phyloP scores from a whole-genome alignment of 2,113 vertebrate genomes.

The Caretta caretta region DNA sequence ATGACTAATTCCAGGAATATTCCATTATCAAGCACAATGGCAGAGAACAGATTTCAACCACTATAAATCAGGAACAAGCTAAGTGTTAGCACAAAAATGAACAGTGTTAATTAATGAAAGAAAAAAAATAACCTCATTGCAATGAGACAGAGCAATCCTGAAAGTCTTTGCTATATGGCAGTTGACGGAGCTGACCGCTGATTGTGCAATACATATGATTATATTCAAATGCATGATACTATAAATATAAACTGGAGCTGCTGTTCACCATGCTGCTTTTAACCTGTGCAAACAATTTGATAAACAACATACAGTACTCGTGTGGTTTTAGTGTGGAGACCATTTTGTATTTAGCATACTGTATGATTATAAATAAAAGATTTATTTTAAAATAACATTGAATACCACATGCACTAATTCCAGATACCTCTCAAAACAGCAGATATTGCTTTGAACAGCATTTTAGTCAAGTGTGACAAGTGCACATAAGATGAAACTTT shows the following conservation, averaged over 20 bases:
- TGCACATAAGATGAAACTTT: conserved; percentile 12
- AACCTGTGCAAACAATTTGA: neutral
- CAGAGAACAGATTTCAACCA: neutral
- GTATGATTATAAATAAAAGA: neutral
- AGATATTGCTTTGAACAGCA: conserved; percentile 58
- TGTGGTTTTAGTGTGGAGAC: neutral
- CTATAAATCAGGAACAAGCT: conserved; percentile 15
- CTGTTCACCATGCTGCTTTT: conserved; percentile 35
- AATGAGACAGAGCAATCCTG: neutral
- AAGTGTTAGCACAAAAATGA: neutral
- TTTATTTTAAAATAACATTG: neutral
- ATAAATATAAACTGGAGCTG: conserved; percentile 11
- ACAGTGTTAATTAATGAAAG: neutral
- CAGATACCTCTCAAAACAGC: conserved; percentile 39
- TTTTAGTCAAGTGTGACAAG: neutral
- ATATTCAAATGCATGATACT: neutral
- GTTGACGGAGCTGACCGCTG: conserved; percentile 29
- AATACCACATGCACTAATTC: conserved; percentile 62
- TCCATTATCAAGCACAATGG: neutral
- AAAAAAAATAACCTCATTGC: neutral
- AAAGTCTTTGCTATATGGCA: neutral
- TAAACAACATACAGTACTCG: neutral
- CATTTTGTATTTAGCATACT: neutral
- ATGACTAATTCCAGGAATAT: neutral
- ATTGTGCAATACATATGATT: neutral